These are phyloP conservation scores for Drosophila persimilis DNA, from an alignment of 1,140 invertebrate genomes.

Conservation along the genomic window DNA sequence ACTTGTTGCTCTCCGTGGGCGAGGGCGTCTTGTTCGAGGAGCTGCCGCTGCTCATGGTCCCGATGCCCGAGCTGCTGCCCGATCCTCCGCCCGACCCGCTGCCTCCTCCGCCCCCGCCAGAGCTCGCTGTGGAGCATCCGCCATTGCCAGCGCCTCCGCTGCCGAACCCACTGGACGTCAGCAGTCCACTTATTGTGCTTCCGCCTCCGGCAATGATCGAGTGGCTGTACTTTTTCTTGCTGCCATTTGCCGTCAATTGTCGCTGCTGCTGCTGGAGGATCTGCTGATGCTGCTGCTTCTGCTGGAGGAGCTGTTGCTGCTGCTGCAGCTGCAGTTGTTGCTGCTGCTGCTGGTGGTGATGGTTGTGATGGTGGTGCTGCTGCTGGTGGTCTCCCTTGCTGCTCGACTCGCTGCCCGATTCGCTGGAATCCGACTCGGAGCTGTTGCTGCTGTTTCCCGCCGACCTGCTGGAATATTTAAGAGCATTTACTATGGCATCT, in stretches of 20 bases:
- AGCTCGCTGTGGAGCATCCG: conserved; percentile 6
- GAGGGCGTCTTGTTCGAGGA: conserved; percentile 80
- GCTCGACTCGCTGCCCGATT: conserved; percentile 80
- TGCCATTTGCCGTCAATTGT: conserved; percentile 44
- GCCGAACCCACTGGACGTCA: conserved; percentile 61
- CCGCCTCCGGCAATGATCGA: conserved; percentile 67
- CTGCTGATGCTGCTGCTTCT: conserved; percentile 29
- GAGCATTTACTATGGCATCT: not conserved
- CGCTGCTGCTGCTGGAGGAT: conserved; percentile 16
- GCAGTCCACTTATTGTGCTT: conserved; percentile 63
- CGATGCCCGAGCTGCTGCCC: conserved; percentile 31
- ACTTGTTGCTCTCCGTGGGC: conserved; percentile 76
- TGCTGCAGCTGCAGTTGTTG: conserved; percentile 41
- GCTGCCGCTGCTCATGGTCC: conserved; percentile 58
- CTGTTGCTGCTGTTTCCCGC: conserved; percentile 83
- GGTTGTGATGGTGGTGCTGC: conserved; percentile 28
- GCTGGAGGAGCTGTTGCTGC: conserved; percentile 37
- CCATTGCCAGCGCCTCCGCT: conserved; percentile 6
- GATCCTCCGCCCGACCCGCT: conserved; percentile 34
- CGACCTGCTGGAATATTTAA: conserved; percentile 44
- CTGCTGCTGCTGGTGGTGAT: conserved; percentile 35
- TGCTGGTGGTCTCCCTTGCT: conserved; percentile 63
- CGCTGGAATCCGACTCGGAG: conserved; percentile 77
- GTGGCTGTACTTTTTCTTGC: conserved; percentile 68
- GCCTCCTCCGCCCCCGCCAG: not conserved